phyloP scores from a whole-genome alignment of 2,113 vertebrate genomes.

The Trichechus manatus region DNA sequence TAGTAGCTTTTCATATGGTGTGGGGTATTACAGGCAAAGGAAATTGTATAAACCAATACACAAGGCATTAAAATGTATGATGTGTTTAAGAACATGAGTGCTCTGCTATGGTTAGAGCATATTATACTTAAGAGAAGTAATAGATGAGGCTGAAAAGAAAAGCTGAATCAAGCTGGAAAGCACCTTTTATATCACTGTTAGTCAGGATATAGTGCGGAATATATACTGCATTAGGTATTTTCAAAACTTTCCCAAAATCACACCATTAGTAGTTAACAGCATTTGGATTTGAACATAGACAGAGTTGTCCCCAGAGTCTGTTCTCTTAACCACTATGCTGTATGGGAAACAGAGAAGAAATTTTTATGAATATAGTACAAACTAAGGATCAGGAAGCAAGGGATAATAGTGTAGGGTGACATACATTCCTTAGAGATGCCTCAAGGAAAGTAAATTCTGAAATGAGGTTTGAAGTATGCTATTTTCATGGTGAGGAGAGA shows the following conservation, averaged over 20 bases:
- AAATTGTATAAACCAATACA: not conserved
- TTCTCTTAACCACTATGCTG: not conserved
- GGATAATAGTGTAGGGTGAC: not conserved
- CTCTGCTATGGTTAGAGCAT: not conserved
- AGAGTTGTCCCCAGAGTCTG: not conserved
- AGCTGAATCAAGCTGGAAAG: not conserved
- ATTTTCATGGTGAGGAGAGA: not conserved
- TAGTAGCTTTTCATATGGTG: not conserved
- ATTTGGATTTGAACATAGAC: constrained; percentile 4
- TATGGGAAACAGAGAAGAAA: not conserved
- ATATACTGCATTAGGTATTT: not conserved
- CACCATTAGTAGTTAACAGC: not conserved
- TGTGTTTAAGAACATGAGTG: not conserved
- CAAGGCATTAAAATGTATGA: not conserved
- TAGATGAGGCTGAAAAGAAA: not conserved
- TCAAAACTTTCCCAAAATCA: not conserved
- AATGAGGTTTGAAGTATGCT: not conserved
- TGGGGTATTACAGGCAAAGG: constrained; percentile 14
- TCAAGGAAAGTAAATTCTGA: not conserved
- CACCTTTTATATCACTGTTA: not conserved
- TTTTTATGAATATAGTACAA: constrained; percentile 39
- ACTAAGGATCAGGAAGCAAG: not conserved
- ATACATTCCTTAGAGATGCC: not conserved
- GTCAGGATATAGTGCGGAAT: not conserved
- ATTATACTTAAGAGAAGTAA: not conserved